Conservation (phyloP, 2,888 invertebrate species). For the Parnassius orleans region DNA sequence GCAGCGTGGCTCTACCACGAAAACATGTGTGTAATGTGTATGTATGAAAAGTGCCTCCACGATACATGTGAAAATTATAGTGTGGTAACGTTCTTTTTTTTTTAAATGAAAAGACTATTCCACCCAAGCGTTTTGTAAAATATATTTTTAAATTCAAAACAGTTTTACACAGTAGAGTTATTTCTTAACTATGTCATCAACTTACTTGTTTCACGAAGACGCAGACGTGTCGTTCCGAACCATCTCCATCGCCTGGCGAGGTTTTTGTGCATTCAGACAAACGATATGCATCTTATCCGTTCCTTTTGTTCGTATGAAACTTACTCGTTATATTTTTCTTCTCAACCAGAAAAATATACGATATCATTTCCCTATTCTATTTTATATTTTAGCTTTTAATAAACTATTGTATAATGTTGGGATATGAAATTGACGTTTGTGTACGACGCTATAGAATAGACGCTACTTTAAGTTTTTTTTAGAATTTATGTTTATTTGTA, state of each 20-base stretch:
- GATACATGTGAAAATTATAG: too few relatives aligned
- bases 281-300: background rate
- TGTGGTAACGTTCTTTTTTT: too few relatives aligned
- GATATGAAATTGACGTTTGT: too few relatives aligned
- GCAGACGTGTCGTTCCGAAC: background rate
- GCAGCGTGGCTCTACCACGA: too few relatives aligned
- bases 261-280: slow-evolving; percentile 4
- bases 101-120: too few relatives aligned
- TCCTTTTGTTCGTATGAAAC: background rate
- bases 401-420: too few relatives aligned
- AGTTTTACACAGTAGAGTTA: background rate
- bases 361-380: background rate
- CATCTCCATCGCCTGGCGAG: background rate
- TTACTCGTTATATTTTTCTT: slow-evolving; percentile 10
- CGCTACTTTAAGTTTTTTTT: background rate
- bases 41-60: too few relatives aligned
- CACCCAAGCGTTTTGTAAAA: too few relatives aligned
- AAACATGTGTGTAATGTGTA: too few relatives aligned
- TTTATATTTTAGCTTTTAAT: too few relatives aligned
- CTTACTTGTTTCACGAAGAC: background rate
- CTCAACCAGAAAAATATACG: background rate
- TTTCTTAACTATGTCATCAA: background rate
- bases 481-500: slow-evolving; percentile 40
- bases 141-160: too few relatives aligned
- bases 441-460: too few relatives aligned